Base-by-base conservation (phyloP, 2,797 vertebrate genomes). In the Lagodon rhomboides region DNA sequence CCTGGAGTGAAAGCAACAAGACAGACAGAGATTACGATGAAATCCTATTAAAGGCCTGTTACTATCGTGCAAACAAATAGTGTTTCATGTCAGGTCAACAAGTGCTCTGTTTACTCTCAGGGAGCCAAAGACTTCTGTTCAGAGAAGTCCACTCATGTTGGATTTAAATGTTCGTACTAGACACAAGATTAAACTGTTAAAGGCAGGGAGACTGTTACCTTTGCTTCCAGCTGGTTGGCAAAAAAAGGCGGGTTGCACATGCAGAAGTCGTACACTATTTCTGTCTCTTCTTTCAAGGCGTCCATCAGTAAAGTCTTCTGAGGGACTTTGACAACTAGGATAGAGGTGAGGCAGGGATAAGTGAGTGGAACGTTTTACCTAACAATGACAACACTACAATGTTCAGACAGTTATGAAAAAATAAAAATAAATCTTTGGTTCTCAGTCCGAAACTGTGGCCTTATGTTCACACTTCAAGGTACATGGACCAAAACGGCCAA, bases 191-290 rank as follows among this genome's bases (percentile, higher is more conserved):
- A 38, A 38, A 9, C 9, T 38, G 20, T 63, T 49, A 17, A 16
- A 49, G n/a, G 4, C 10, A 20, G 13, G 59, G 22, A 44, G 54
- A 49, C 38, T 8, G 78, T 83, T 92, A 98, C 98, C 96, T 99
- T 97, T 0, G 98, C 98, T 92, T 99, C 98, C 67, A 98, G 79
- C 23, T 99, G 97, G 94, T 99, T 99, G 72, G 98, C 98, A 85
- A 99, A 99, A 92, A 99, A 99, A 0, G 98, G 98, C 51, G 98
- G 98, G 77, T 99, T 99, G 88, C 98, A 99, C 98, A 99, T 99
- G 91, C 98, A 99, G 94, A 99, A 99, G 91, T 99, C 98, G 15
- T 98, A 99, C 73, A 98, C 83, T 0, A 99, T 96, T 70, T 97
- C 97, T 1, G 97, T 97, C 92, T 99, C 98, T 85, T 99, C 98